Conservation (phyloP, 2,797 vertebrate genomes). For the Echeneis naucrates region DNA sequence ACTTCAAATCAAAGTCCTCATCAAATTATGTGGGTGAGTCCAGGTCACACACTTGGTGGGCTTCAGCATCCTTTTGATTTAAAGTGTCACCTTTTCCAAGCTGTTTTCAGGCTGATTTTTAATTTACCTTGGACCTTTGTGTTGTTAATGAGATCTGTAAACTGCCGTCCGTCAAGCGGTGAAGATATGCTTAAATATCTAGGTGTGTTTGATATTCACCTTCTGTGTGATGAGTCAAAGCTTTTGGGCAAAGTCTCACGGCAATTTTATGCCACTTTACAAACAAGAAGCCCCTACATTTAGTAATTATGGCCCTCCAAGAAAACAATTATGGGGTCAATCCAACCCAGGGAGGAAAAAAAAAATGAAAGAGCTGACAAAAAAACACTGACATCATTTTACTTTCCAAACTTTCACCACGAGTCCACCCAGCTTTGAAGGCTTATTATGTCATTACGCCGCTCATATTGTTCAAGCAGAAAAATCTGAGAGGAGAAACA, state of each 20-base stretch:
- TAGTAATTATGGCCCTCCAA: conserved; percentile 70
- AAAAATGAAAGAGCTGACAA: conserved; percentile 68
- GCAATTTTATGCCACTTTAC: conserved; percentile 69
- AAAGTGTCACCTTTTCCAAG: conserved; percentile 69
- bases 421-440: conserved; percentile 75
- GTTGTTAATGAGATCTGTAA: conserved; percentile 55
- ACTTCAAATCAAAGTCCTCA: conserved; percentile 77
- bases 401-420: conserved; percentile 67
- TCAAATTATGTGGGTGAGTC: conserved; percentile 62
- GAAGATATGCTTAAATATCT: conserved; percentile 28
- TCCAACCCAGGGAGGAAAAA: conserved; percentile 61
- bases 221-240: conserved; percentile 51
- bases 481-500: conserved; percentile 63
- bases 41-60: conserved; percentile 72
- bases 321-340: conserved; percentile 68
- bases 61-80: conserved; percentile 68
- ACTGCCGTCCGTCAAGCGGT: conserved; percentile 38
- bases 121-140: conserved; percentile 55
- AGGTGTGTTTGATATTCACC: conserved; percentile 40
- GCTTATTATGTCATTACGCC: conserved; percentile 76
- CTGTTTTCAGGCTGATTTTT: conserved; percentile 61
- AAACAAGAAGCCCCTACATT: conserved; percentile 69
- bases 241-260: conserved; percentile 41
- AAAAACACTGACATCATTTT: conserved; percentile 74
- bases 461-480: conserved; percentile 62